Conservation (phyloP, 2,888 invertebrate genomes). For the Eupeodes latifasciatus region DNA sequence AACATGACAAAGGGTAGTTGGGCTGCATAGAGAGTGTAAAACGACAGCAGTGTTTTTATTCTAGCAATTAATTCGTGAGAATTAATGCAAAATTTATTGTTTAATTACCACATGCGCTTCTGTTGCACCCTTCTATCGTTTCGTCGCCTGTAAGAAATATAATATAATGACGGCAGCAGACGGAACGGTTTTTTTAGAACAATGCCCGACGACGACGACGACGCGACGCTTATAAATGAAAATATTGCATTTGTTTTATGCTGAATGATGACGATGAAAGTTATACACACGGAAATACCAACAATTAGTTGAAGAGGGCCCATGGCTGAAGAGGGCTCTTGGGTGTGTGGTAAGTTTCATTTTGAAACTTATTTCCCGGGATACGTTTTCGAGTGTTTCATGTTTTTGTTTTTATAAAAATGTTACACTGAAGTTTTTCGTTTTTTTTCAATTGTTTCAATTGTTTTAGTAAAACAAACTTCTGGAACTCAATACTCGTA, state of each 20-base stretch:
- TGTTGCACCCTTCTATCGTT: slow-evolving; percentile 51
- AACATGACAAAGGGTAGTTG: slow-evolving; percentile 25
- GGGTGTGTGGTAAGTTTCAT: slow-evolving; percentile 41
- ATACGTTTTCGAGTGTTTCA: slow-evolving; percentile 32
- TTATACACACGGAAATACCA: slow-evolving; percentile 64
- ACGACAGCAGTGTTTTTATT: slow-evolving; percentile 41
- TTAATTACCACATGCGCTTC: slow-evolving; percentile 72
- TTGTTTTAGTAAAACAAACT: slow-evolving; percentile 69
- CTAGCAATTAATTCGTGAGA: slow-evolving; percentile 72
- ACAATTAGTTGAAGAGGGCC: slow-evolving; percentile 54
- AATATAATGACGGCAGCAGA: not conserved
- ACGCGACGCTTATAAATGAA: slow-evolving; percentile 44
- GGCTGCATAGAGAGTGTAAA: not conserved
- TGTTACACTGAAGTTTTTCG: slow-evolving; percentile 20
- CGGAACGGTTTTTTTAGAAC: slow-evolving; percentile 30
- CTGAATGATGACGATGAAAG: slow-evolving; percentile 18
- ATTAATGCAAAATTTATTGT: slow-evolving; percentile 73
- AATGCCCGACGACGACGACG: not conserved
- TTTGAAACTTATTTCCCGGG: slow-evolving; percentile 64
- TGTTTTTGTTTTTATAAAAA: not conserved
- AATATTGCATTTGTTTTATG: slow-evolving; percentile 57
- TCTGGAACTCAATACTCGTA: slow-evolving; percentile 40
- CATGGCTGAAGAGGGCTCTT: slow-evolving; percentile 43
- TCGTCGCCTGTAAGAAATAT: not conserved
- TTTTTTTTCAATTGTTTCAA: slow-evolving; percentile 2